Base-by-base conservation (phyloP, 2,888 invertebrate genomes). In the Athalia rosae region DNA sequence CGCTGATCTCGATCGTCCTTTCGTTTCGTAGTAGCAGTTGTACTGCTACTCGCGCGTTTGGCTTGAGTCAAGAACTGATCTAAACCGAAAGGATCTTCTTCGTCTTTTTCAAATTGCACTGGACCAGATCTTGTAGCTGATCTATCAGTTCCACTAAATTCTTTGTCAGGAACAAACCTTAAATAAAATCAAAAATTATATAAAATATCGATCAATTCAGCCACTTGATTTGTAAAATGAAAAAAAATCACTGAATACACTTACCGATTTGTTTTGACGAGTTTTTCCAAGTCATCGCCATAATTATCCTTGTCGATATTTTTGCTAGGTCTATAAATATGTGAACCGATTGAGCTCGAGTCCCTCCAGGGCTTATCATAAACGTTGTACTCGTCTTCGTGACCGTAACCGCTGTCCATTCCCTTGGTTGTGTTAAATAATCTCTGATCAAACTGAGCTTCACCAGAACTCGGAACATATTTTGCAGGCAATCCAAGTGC, bases 351-450 rank as follows among this genome's bases (percentile, higher is more conserved):
- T 0, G 94, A 94, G 83, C 95, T 96, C 48, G 95, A 94, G 83
- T 97, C 96, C 77, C 99, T 94, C 99, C 99, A 99, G 0, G 99
- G 98, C 89, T 98, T 98, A 90, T 99, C 99, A 87, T 99, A 99
- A 0, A 99, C 98, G 88, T 96, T 98, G 91, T 99, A 99, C 0
- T 95, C 96, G 85, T 99, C 99, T 85, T 99, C 99, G 85, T 99
- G 99, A 0, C 95, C 98, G 89, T 97, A 99, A 0, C 98, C 98
- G 82, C 95, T 95, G 87, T 97, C 98, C 94, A 99, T 95, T 73
- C 97, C 97, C 85, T 96, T 96, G 76, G 93, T 94, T 81, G 97
- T 98, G 85, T 99, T 99, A 89, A 99, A 99, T 11, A 99, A 91
- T 50, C 99, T 91, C 88, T 98, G 98, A 91, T 99, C 99, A 89